Conservation (phyloP, 2,113 vertebrate species). For the Podarcis muralis region DNA sequence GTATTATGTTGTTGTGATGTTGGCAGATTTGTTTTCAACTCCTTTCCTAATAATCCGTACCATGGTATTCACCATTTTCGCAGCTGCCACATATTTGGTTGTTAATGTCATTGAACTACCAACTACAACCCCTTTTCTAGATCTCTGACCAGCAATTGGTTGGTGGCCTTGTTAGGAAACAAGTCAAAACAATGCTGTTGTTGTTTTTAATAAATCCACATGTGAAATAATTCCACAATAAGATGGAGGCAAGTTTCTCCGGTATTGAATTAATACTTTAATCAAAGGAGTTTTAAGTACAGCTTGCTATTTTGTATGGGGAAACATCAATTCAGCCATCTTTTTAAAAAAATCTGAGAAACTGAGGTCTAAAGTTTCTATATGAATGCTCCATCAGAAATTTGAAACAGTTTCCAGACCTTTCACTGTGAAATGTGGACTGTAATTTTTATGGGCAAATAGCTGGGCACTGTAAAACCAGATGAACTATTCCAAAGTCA, state of each 20-base stretch:
- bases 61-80: too few species aligned
- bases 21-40: too few species aligned
- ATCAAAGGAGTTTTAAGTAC: not conserved
- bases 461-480: slow-evolving; percentile 25
- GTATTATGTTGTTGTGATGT: too few species aligned
- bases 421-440: not conserved
- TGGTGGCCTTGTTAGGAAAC: not conserved
- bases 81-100: too few species aligned
- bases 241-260: not conserved
- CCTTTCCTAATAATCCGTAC: too few species aligned
- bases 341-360: not conserved
- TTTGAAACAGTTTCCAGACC: not conserved
- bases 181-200: not conserved
- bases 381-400: not conserved
- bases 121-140: not conserved
- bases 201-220: not conserved
- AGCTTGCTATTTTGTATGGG: not conserved
- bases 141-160: not conserved
- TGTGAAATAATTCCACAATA: not conserved
- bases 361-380: not conserved
- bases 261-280: not conserved
- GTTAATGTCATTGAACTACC: too few species aligned
- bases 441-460: slow-evolving; percentile 44
- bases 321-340: not conserved
- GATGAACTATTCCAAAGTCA: not conserved